Evolutionary conservation across 2,797 vertebrate genomes (phyloP).

Genomic region (Gastrophryne carolinensis): DNA sequence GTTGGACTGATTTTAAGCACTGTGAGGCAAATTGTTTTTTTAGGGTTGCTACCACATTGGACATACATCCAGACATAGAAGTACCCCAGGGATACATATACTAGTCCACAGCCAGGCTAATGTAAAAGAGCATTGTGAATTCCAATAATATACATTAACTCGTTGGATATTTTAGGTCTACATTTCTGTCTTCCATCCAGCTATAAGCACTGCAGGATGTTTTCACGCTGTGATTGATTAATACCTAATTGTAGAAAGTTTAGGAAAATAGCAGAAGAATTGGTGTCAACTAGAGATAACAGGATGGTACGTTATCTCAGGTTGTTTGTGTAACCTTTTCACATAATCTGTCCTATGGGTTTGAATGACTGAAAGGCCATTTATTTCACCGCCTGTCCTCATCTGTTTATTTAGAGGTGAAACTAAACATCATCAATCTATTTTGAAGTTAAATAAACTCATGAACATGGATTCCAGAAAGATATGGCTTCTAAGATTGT

Average conservation of each 20-base stretch:
- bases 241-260: not conserved
- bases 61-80: too few species aligned
- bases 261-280: constrained; percentile 65
- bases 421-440: constrained; percentile 50
- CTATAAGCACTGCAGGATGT: too few species aligned
- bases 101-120: too few species aligned
- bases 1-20: too few species aligned
- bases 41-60: too few species aligned
- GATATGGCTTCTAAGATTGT: constrained; percentile 2
- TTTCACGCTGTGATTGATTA: not conserved
- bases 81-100: too few species aligned
- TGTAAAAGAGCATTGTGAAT: too few species aligned
- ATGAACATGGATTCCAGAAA: constrained; percentile 48
- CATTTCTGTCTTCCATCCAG: too few species aligned
- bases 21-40: too few species aligned
- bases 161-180: too few species aligned
- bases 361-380: constrained; percentile 57
- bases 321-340: constrained; percentile 70
- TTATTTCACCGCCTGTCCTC: constrained; percentile 41
- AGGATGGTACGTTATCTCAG: constrained; percentile 66
- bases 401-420: constrained; percentile 56
- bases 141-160: too few species aligned
- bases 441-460: constrained; percentile 57
- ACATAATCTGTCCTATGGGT: constrained; percentile 54
- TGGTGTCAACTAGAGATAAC: constrained; percentile 73